These are phyloP conservation scores for Cyanoderma ruficeps DNA, from an alignment of 2,113 vertebrate genomes.

Conservation along the genomic window DNA sequence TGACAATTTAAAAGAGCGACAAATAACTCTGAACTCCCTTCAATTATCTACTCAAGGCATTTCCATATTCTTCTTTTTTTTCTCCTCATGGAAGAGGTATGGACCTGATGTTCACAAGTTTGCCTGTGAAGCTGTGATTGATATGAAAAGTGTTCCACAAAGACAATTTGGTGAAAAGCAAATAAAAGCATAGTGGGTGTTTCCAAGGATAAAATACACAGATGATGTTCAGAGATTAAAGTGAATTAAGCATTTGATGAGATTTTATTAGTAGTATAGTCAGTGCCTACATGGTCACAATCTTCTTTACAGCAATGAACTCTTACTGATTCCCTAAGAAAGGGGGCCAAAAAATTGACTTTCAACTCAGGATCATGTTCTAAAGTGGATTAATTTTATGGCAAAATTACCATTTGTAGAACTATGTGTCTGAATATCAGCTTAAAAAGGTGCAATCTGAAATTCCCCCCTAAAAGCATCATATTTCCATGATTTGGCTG, in stretches of 20 bases:
- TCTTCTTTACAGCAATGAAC: background rate
- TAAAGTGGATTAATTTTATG: background rate
- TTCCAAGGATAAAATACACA: background rate
- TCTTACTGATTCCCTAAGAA: background rate
- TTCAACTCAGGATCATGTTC: background rate
- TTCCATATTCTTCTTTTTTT: background rate
- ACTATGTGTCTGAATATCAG: background rate
- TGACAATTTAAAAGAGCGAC: background rate
- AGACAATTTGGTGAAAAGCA: background rate
- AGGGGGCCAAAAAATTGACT: background rate
- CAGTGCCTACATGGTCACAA: background rate
- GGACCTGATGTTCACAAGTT: background rate
- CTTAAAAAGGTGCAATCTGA: background rate
- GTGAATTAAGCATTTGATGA: background rate
- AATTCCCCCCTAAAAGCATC: background rate
- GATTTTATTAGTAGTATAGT: background rate
- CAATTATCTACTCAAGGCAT: background rate
- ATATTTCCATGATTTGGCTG: background rate
- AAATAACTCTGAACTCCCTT: background rate
- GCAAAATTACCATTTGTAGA: background rate
- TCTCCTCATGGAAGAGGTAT: background rate
- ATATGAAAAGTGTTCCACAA: background rate
- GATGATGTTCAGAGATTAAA: background rate
- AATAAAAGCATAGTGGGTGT: background rate
- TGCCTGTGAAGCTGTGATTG: too few species aligned